These are phyloP conservation scores for Amiota minor DNA, from an alignment of 2,888 invertebrate species.

Conservation along the genomic window DNA sequence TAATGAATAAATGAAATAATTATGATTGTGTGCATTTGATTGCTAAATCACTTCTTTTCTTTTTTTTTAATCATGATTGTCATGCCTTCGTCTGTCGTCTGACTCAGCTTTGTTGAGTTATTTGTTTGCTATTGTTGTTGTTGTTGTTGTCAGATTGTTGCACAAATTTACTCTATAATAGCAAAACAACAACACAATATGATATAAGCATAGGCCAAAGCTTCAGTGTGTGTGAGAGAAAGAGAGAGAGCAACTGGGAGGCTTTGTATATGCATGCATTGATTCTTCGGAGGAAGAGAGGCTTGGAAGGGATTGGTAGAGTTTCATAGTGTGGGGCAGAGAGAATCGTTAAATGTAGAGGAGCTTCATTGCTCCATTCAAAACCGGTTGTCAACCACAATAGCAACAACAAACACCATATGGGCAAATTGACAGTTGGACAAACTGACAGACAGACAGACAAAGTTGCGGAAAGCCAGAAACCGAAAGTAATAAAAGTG, in stretches of 20 bases:
- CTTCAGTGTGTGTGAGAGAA: too few species aligned
- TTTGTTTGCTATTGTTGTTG: background rate
- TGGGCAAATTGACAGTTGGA: too few species aligned
- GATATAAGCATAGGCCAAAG: conserved; percentile 12
- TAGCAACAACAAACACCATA: background rate
- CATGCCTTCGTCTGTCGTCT: background rate
- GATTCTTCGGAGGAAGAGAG: too few species aligned
- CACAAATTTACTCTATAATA: conserved; percentile 5
- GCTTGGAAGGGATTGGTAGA: too few species aligned
- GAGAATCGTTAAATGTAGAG: background rate
- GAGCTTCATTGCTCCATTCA: background rate
- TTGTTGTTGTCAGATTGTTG: conserved; percentile 6
- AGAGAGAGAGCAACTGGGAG: too few species aligned
- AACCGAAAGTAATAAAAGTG: conserved; percentile 8
- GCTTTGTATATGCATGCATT: too few species aligned
- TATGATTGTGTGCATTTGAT: conserved; percentile 16
- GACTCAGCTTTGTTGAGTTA: too few species aligned
- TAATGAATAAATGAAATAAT: background rate
- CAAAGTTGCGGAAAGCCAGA: background rate
- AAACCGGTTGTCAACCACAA: conserved; percentile 6
- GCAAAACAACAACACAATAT: background rate
- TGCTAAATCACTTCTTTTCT: conserved; percentile 13
- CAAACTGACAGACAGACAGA: too few species aligned
- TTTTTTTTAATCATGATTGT: conserved; percentile 5
- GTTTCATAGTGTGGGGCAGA: background rate